Conservation (phyloP, 2,113 vertebrate species). For the Puntigrus tetrazona region DNA sequence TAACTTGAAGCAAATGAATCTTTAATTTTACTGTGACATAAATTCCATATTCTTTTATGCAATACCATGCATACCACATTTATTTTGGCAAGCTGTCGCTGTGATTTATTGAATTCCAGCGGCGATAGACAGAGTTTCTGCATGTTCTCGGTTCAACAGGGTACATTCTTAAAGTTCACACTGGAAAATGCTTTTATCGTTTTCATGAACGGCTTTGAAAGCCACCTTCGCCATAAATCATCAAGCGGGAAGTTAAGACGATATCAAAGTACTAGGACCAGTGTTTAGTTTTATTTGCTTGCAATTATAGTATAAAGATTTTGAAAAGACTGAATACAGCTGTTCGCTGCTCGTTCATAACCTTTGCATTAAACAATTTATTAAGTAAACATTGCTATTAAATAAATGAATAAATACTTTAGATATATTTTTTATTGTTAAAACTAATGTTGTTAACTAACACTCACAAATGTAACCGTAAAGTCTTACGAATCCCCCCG, state of each 20-base stretch:
- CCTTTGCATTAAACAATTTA: not conserved
- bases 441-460: not conserved
- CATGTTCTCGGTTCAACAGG: not conserved
- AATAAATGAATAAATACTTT: not conserved
- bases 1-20: not conserved
- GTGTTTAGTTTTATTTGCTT: not conserved
- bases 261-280: not conserved
- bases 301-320: not conserved
- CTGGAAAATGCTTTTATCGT: not conserved
- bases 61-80: not conserved
- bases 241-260: not conserved
- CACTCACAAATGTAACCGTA: no score
- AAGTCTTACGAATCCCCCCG: no score
- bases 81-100: not conserved
- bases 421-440: not conserved
- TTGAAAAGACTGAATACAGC: not conserved
- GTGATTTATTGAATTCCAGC: not conserved
- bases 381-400: not conserved
- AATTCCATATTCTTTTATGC: not conserved
- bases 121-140: not conserved
- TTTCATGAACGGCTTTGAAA: not conserved
- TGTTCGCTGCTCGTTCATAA: not conserved
- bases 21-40: not conserved
- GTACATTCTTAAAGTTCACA: not conserved
- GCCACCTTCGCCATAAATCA: not conserved